Base-by-base conservation (phyloP, 2,888 invertebrate species). In the Coelinius sp. region DNA sequence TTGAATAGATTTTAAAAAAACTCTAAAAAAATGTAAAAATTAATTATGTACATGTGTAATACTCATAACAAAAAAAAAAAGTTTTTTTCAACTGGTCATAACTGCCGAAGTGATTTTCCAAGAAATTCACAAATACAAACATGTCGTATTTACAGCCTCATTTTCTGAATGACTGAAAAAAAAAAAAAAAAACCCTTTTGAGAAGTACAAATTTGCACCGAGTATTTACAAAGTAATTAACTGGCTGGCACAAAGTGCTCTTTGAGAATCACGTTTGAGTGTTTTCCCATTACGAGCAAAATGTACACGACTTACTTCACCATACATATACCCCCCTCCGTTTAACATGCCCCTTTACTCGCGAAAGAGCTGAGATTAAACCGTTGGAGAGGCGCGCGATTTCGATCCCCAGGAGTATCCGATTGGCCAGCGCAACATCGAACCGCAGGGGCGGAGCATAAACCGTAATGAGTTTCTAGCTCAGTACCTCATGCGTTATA, bases 381-480 rank as follows among this genome's bases (percentile, higher is more conserved):
- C 83, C 83, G 82, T 81, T 63, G 83, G 82, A 84, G 83, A 80
- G 52, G 49, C 49, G 75, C 72, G 70, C 72, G 85, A 87, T 87
- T 86, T 83, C 85, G 81, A 86, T 85, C 83, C n/a, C 63, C 83
- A 77, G 75, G 77, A 77, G 80, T 81, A 84, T 85, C 83, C 82
- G 85, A 87, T 87, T 87, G 87, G 87, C 81, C 79, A 82, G 71
- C 73, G 79, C 81, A 80, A 81, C 79, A 82, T 85, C 84, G 85
- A 87, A 86, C 80, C 79, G 81, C 76, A 79, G 82, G 82, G 87
- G 87, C 87, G 87, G 87, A 85, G 87, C 87, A 74, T 59, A 59
- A 63, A 85, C 77, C 77, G 83, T 87, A 87, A 87, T 86, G 87
- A 86, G 86, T 86, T 86, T 84, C 84, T 82, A 84, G 83, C 84